These are phyloP conservation scores for Triplophysa siluroides DNA, from an alignment of 2,113 vertebrate species.

Conservation along the genomic window DNA sequence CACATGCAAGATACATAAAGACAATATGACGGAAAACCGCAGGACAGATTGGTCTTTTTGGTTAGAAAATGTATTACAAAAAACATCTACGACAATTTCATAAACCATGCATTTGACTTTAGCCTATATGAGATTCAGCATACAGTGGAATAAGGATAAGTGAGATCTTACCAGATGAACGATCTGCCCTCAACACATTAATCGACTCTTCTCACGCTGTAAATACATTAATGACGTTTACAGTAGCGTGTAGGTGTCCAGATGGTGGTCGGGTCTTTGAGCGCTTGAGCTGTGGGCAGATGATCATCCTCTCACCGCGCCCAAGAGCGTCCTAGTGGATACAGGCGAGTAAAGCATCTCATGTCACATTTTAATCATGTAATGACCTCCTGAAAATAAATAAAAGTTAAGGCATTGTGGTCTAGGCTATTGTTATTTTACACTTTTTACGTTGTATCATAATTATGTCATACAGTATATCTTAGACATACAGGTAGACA, in stretches of 20 bases:
- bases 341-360: conserved; percentile 42
- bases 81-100: too few relatives aligned
- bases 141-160: neutral
- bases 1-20: neutral
- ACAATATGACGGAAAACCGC: neutral
- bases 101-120: neutral
- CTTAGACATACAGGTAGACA: too few relatives aligned
- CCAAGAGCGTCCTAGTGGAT: conserved; percentile 57
- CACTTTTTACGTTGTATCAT: neutral
- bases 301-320: conserved; percentile 35
- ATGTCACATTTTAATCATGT: neutral
- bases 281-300: conserved; percentile 23
- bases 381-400: neutral
- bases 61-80: neutral
- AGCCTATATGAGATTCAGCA: neutral
- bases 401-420: neutral
- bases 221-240: neutral
- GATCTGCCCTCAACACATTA: conserved; percentile 4
- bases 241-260: neutral
- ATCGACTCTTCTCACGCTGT: neutral
- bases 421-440: neutral
- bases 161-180: conserved; percentile 40
- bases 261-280: neutral
- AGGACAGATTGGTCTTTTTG: neutral
- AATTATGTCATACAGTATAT: too few relatives aligned